phyloP scores from a whole-genome alignment of 2,888 invertebrate genomes.

The Malthinus seriepunctatus region DNA sequence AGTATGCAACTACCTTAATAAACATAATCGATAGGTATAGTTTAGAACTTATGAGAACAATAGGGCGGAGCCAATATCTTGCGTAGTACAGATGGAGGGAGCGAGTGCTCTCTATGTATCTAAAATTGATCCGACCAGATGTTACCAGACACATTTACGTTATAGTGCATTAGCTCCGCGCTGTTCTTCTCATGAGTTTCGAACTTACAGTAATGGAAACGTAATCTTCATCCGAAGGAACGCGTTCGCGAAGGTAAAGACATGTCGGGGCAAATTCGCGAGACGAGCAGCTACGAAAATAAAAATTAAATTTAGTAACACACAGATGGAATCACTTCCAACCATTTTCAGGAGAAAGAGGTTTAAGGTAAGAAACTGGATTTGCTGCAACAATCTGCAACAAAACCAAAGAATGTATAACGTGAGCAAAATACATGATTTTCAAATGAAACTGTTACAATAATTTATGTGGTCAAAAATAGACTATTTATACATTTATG shows the following conservation, averaged over 20 bases:
- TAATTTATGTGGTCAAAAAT: too few relatives aligned
- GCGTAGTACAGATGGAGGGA: too few relatives aligned
- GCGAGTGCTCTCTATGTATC: too few relatives aligned
- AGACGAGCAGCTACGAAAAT: not conserved
- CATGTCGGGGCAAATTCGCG: not conserved
- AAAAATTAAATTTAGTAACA: not conserved
- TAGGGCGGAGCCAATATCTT: too few relatives aligned
- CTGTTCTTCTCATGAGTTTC: not conserved
- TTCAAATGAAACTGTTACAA: not conserved
- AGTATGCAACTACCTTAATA: too few relatives aligned
- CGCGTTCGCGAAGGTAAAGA: not conserved
- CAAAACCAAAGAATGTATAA: not conserved
- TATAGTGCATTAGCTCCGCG: too few relatives aligned
- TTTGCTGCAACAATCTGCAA: not conserved
- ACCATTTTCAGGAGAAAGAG: too few relatives aligned
- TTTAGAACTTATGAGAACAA: too few relatives aligned
- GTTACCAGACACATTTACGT: too few relatives aligned
- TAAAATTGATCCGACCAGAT: too few relatives aligned
- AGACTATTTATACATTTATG: too few relatives aligned
- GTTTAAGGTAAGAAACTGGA: not conserved
- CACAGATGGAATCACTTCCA: not conserved
- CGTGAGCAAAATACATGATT: not conserved
- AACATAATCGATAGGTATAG: too few relatives aligned
- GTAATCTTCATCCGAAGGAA: not conserved
- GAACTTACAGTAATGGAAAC: slow-evolving; percentile 5